phyloP scores from a whole-genome alignment of 2,888 invertebrate genomes.

The Sthenelais limicola region DNA sequence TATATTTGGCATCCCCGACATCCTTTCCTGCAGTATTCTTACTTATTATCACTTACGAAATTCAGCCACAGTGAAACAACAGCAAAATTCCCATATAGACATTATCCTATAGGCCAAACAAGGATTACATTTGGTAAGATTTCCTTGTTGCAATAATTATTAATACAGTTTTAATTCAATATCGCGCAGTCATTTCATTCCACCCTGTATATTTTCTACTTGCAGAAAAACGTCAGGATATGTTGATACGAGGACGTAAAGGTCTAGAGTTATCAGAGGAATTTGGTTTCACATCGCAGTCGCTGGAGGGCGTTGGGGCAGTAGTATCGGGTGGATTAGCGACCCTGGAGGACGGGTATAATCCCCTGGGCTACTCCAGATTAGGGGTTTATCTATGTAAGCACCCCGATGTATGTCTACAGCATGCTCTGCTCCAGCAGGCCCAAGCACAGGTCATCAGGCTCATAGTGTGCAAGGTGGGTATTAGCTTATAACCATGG shows the following conservation, averaged over 20 bases:
- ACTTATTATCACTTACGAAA: too few relatives aligned
- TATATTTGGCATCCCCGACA: too few relatives aligned
- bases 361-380: slow-evolving; percentile 53
- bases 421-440: slow-evolving; percentile 52
- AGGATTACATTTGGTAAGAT: too few relatives aligned
- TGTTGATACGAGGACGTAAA: slow-evolving; percentile 48
- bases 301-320: slow-evolving; percentile 45
- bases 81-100: too few relatives aligned
- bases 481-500: too few relatives aligned
- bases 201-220: too few relatives aligned
- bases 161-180: too few relatives aligned
- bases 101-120: too few relatives aligned
- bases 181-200: too few relatives aligned
- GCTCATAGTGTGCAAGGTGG: slow-evolving; percentile 52
- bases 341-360: slow-evolving; percentile 51
- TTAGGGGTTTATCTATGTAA: slow-evolving; percentile 54
- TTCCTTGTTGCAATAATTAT: too few relatives aligned
- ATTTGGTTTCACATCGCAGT: slow-evolving; percentile 51
- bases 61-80: too few relatives aligned
- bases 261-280: slow-evolving; percentile 47
- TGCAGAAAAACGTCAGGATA: slow-evolving; percentile 52
- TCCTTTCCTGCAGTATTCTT: too few relatives aligned
- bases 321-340: slow-evolving; percentile 47
- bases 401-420: slow-evolving; percentile 52
- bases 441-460: slow-evolving; percentile 45